These are phyloP conservation scores for Drosophila borborema DNA, from an alignment of 2,888 invertebrate species.

Conservation along the genomic window DNA sequence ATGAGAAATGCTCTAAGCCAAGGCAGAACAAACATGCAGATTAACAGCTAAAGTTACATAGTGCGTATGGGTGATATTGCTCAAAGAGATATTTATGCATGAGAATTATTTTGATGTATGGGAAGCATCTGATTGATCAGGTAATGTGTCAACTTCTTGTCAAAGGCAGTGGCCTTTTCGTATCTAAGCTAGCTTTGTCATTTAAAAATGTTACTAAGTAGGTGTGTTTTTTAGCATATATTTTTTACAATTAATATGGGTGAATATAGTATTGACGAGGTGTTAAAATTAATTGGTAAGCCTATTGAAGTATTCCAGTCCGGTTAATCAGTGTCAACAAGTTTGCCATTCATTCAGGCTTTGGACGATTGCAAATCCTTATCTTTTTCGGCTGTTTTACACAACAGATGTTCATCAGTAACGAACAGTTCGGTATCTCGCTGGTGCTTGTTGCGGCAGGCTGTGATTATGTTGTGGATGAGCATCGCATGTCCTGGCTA, in stretches of 20 bases:
- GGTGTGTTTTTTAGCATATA: neutral
- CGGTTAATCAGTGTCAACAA: neutral
- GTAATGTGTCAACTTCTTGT: neutral
- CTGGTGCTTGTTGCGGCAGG: constrained; percentile 22
- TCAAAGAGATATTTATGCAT: neutral
- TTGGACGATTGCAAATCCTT: constrained; percentile 42
- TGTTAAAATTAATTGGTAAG: constrained; percentile 47
- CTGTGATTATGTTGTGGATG: constrained; percentile 37
- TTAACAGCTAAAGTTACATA: constrained; percentile 15
- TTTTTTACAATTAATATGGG: constrained; percentile 1
- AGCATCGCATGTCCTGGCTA: constrained; percentile 37
- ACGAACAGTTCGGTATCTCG: constrained; percentile 38
- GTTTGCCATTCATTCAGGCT: constrained; percentile 23
- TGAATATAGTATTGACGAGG: constrained; percentile 46
- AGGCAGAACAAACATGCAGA: constrained; percentile 55
- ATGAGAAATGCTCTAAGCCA: constrained; percentile 29
- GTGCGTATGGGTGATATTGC: constrained; percentile 23
- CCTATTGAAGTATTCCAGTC: no score
- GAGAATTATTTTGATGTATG: neutral
- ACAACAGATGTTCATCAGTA: constrained; percentile 36
- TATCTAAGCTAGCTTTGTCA: no score
- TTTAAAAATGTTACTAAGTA: neutral
- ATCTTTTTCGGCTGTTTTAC: constrained; percentile 24
- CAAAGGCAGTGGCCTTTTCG: neutral
- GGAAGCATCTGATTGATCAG: neutral